These are phyloP conservation scores for Spisula subtruncata DNA, from an alignment of 2,888 invertebrate species.

Conservation along the genomic window DNA sequence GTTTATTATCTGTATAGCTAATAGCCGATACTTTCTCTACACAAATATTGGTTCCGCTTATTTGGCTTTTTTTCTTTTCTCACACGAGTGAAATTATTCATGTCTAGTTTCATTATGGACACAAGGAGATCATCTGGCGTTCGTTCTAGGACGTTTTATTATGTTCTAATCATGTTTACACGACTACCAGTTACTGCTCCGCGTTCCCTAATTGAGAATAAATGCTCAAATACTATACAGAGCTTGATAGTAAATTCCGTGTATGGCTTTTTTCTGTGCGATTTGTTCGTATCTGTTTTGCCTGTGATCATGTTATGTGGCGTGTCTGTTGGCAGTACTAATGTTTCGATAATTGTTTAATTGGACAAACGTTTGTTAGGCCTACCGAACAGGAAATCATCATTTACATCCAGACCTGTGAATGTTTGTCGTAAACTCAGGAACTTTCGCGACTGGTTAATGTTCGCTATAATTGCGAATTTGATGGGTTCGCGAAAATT, in stretches of 20 bases:
- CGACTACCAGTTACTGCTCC: neutral
- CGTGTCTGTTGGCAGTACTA: neutral
- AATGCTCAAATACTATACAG: neutral
- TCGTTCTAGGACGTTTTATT: conserved; percentile 14
- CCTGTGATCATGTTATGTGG: neutral
- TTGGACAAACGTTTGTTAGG: neutral
- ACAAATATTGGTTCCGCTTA: conserved; percentile 53
- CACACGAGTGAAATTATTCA: conserved; percentile 45
- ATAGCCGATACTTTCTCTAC: conserved; percentile 41
- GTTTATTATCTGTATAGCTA: conserved; percentile 49
- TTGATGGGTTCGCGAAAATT: no score
- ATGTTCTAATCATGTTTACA: conserved; percentile 29
- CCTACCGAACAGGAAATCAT: neutral
- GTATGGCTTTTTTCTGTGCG: neutral
- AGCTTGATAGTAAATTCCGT: conserved; percentile 9
- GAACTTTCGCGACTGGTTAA: neutral
- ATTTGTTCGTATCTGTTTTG: conserved; percentile 20
- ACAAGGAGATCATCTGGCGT: conserved; percentile 43
- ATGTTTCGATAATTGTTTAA: conserved; percentile 12
- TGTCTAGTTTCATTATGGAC: conserved; percentile 44
- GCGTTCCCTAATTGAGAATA: conserved; percentile 29
- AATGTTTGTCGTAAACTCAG: neutral
- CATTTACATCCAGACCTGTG: neutral
- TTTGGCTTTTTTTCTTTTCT: conserved; percentile 40
- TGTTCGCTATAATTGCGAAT: no score